Percentiles rank a stretch among this genome's conserved stretches.
Conservation (phyloP, 2,888 invertebrate species). For the Lochmaea crataegi region DNA sequence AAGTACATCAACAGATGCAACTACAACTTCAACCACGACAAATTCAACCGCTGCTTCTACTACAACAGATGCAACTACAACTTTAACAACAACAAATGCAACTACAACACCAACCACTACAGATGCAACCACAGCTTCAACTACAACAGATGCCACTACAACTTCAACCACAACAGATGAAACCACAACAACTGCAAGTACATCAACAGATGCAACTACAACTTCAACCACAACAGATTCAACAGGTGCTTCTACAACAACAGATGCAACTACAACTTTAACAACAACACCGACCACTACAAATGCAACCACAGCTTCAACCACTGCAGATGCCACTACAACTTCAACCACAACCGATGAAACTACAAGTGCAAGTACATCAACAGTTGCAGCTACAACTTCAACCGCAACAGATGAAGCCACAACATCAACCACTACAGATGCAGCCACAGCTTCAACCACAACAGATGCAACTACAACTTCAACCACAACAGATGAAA, state of each 20-base stretch:
- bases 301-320: background rate
- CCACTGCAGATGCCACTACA: no score
- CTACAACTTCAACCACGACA: no score
- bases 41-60: no score
- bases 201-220: background rate
- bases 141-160: no score
- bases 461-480: background rate
- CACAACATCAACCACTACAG: no score
- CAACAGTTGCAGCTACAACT: background rate
- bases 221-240: background rate
- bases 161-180: background rate
- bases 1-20: background rate
- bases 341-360: background rate
- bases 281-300: no score
- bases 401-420: no score
- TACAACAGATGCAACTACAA: background rate
- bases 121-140: background rate
- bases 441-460: no score
- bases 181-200: background rate
- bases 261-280: no score
- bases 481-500: background rate
- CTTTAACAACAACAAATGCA: background rate
- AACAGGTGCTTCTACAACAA: no score
- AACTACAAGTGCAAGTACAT: background rate
- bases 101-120: background rate